phyloP scores from a whole-genome alignment of 2,888 invertebrate species.

The Adelognathus sp. region DNA sequence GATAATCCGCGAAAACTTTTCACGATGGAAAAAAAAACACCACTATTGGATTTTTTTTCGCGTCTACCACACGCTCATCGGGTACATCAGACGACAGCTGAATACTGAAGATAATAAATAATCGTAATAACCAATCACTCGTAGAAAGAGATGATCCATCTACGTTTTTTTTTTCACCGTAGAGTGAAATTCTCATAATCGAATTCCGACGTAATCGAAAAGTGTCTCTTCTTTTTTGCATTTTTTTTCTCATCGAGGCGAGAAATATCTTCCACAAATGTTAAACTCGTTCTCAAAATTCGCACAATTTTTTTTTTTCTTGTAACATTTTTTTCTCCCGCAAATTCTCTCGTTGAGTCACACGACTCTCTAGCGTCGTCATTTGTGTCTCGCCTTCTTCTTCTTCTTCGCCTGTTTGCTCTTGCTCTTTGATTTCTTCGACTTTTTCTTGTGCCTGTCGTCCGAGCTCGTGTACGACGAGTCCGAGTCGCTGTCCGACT shows the following conservation, averaged over 20 bases:
- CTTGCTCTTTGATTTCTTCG: constrained; percentile 87
- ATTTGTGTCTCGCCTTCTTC: constrained; percentile 86
- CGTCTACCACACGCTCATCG: neutral
- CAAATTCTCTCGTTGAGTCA: neutral
- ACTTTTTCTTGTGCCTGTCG: constrained; percentile 85
- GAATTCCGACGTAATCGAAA: neutral
- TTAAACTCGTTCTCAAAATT: neutral
- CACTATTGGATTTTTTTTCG: neutral
- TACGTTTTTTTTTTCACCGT: constrained; percentile 25
- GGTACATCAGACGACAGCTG: constrained; percentile 38
- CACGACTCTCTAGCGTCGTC: constrained; percentile 70
- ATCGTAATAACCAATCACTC: constrained; percentile 32
- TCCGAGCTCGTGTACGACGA: constrained; percentile 86
- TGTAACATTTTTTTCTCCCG: too few relatives aligned
- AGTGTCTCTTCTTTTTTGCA: neutral
- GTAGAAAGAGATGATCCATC: constrained; percentile 28
- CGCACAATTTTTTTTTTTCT: too few relatives aligned
- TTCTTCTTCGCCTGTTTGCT: constrained; percentile 88
- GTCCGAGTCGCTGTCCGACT: constrained; percentile 85
- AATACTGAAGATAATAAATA: constrained; percentile 49
- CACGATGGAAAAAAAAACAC: neutral
- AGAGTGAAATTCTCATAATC: neutral
- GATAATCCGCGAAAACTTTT: neutral
- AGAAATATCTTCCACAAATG: constrained; percentile 17
- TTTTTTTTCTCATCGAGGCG: neutral